Evolutionary conservation across 2,888 invertebrate species (phyloP).

Genomic region (Synergus japonicus): DNA sequence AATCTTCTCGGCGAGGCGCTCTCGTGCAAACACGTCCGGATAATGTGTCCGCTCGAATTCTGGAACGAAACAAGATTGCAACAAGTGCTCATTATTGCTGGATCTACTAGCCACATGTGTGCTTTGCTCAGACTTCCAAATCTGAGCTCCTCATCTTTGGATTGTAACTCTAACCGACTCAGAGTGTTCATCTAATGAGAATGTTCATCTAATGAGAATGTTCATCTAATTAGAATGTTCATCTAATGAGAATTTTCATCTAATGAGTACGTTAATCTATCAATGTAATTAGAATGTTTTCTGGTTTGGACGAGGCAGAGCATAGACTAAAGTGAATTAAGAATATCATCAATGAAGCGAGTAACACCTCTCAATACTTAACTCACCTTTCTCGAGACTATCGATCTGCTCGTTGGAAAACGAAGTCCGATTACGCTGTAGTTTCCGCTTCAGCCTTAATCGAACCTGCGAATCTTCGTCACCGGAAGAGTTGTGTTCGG

Average conservation of each 20-base stretch:
- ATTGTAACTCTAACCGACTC: neutral
- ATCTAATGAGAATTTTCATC: too few species aligned
- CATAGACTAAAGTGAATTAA: too few species aligned
- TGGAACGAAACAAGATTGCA: slow-evolving; percentile 79
- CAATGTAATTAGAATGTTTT: too few species aligned
- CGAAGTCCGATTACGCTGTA: slow-evolving; percentile 97
- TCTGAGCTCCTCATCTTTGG: neutral
- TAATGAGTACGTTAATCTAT: too few species aligned
- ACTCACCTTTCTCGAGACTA: slow-evolving; percentile 96
- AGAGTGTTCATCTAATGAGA: too few species aligned
- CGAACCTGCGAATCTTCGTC: slow-evolving; percentile 95
- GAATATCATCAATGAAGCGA: too few species aligned
- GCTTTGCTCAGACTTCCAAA: neutral
- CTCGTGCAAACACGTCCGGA: slow-evolving; percentile 97
- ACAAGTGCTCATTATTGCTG: slow-evolving; percentile 68
- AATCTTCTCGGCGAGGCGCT: slow-evolving; percentile 97
- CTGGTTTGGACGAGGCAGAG: too few species aligned
- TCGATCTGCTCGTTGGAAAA: slow-evolving; percentile 99
- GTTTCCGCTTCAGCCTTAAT: slow-evolving; percentile 94
- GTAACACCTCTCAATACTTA: neutral
- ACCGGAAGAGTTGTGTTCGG: slow-evolving; percentile 93
- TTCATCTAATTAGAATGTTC: too few species aligned
- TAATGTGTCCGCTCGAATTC: slow-evolving; percentile 99
- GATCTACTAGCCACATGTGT: slow-evolving; percentile 10
- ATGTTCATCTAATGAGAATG: too few species aligned